Base-by-base conservation (phyloP, 2,113 vertebrate species). In the Menura novaehollandiae region DNA sequence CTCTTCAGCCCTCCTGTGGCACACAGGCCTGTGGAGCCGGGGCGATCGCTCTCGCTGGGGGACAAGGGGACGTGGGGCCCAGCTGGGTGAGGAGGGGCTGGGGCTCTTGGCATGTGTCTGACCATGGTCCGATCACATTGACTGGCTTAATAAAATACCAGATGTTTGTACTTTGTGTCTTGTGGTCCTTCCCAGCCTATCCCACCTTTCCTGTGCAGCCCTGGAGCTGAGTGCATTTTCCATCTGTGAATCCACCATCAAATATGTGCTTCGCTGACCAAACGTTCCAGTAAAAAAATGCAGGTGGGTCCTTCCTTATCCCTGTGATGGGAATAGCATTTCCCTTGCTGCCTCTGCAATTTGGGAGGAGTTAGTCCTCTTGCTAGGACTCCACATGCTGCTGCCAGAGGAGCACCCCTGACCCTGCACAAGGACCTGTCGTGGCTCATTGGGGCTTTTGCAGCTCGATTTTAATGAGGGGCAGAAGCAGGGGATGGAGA, bases 71-170 rank as follows among this genome's bases (percentile, higher is more conserved):
- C 0, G 1, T 4, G 56, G 67, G 12, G 15, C 77, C 84, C 79
- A 23, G 58, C 64, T 22, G 60, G 69, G 74, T 0, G 3, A 58
- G 67, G 52, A 59, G 72, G 51, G 32, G 66, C 74, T 37, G 62
- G 59, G 41, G 39, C 52, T 55, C 46, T 81, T 4, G 4, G 81
- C 59, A 9, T 1, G 22, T 60, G 84, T 60, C 55, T 69, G 75
- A 59, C 84, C 72, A 56, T 64, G 89, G 49, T 83, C 76, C 14
- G 4, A 62, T 69, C 88, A 30, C 92, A 16, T 47, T 6, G 11
- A 84, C 76, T 67, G 37, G 95, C 95, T 96, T 56, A 95, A 96
- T 96, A 96, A 96, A 96, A 88, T 21, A 37, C 76, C 13, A 84
- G 76, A 78, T 64, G 68, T 97, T 97, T 93, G 90, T 96, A 96